Evolutionary conservation across 2,113 vertebrate species (phyloP).

Genomic region (Eubucco bourcierii): DNA sequence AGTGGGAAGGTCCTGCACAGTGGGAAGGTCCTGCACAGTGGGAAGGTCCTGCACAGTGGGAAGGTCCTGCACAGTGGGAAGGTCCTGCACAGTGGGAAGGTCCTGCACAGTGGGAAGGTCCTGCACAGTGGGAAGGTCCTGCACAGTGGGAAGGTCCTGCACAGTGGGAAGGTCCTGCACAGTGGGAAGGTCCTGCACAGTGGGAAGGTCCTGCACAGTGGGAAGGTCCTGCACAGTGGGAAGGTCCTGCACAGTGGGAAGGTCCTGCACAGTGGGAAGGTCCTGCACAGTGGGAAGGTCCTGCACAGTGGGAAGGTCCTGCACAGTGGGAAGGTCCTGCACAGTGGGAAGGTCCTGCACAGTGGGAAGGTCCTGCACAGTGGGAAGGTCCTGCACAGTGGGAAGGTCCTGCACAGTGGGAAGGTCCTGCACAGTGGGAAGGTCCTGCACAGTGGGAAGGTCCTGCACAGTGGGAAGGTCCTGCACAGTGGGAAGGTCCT

Average conservation of each 20-base stretch:
- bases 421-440: too few relatives aligned
- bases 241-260: neutral
- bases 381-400: neutral
- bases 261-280: too few relatives aligned
- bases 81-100: neutral
- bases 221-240: neutral
- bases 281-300: neutral
- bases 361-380: neutral
- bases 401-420: neutral
- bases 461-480: neutral
- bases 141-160: neutral
- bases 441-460: neutral
- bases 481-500: too few relatives aligned
- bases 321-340: too few relatives aligned
- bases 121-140: neutral
- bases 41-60: neutral
- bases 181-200: neutral
- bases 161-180: too few relatives aligned
- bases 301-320: neutral
- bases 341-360: neutral
- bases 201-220: fast-evolving
- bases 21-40: neutral
- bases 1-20: too few relatives aligned
- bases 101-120: too few relatives aligned
- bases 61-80: neutral